Conservation (phyloP, 1,140 invertebrate species). For the Hylaeus anthracinus region DNA sequence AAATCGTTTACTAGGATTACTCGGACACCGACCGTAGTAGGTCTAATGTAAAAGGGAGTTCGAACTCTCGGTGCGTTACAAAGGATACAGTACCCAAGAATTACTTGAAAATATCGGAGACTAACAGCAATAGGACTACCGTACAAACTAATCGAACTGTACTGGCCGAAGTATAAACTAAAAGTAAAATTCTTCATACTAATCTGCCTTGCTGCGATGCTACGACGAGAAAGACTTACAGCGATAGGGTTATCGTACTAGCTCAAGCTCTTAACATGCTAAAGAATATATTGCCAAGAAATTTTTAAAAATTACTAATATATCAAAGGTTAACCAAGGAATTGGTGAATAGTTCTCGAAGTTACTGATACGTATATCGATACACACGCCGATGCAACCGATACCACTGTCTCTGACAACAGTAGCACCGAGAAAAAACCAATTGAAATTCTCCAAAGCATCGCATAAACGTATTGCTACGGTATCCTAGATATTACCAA, state of each 20-base stretch:
- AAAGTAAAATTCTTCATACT: slow-evolving; percentile 5
- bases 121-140: slow-evolving; percentile 25
- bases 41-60: background rate
- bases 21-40: background rate
- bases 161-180: background rate
- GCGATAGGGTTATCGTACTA: too few species aligned
- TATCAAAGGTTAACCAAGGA: background rate
- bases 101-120: slow-evolving; percentile 8
- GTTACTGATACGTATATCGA: too few species aligned
- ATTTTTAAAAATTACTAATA: too few species aligned
- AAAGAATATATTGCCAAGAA: too few species aligned
- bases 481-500: too few species aligned
- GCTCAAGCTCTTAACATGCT: too few species aligned
- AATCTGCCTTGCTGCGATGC: background rate
- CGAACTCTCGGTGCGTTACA: background rate
- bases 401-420: background rate
- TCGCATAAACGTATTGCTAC: background rate
- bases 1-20: slow-evolving; percentile 1
- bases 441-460: background rate
- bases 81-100: background rate
- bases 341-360: too few species aligned
- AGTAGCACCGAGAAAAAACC: background rate
- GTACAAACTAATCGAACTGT: slow-evolving; percentile 4
- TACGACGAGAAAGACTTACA: background rate
- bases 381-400: too few species aligned